These are phyloP conservation scores for Euleptes europaea DNA, from an alignment of 2,113 vertebrate genomes.

Conservation along the genomic window DNA sequence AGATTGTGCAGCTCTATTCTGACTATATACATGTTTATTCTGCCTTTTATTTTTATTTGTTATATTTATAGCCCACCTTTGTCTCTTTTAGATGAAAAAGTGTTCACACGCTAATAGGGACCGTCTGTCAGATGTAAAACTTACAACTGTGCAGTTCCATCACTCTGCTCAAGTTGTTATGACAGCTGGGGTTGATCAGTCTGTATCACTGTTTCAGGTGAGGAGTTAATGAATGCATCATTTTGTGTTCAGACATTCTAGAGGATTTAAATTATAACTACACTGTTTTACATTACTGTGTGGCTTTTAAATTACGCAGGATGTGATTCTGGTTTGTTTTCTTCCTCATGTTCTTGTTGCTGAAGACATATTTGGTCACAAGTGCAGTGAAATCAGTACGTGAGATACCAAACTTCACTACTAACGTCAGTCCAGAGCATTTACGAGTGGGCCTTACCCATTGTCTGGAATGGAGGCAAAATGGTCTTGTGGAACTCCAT, in stretches of 20 bases:
- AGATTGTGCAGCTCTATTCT: not conserved
- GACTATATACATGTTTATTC: not conserved
- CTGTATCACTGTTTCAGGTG: constrained; percentile 93
- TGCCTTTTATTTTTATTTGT: not conserved
- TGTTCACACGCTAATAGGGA: constrained; percentile 86
- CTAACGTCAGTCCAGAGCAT: not conserved
- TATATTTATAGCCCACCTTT: too few species aligned
- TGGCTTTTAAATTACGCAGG: not conserved
- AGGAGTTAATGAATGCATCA: not conserved
- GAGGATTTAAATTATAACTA: not conserved
- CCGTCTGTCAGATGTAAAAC: constrained; percentile 71
- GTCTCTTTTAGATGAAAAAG: constrained; percentile 79
- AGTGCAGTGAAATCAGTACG: not conserved
- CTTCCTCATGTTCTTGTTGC: not conserved
- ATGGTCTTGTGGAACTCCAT: not conserved
- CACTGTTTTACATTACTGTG: too few species aligned
- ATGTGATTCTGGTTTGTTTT: not conserved
- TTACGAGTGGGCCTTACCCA: not conserved
- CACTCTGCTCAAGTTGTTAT: constrained; percentile 90
- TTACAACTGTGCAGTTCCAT: constrained; percentile 92
- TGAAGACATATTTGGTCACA: not conserved
- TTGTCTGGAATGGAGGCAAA: not conserved
- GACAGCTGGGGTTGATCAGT: constrained; percentile 87
- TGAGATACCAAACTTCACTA: not conserved
- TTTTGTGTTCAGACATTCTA: not conserved